Conservation (phyloP, 2,113 vertebrate genomes). For the Lampris incognitus region DNA sequence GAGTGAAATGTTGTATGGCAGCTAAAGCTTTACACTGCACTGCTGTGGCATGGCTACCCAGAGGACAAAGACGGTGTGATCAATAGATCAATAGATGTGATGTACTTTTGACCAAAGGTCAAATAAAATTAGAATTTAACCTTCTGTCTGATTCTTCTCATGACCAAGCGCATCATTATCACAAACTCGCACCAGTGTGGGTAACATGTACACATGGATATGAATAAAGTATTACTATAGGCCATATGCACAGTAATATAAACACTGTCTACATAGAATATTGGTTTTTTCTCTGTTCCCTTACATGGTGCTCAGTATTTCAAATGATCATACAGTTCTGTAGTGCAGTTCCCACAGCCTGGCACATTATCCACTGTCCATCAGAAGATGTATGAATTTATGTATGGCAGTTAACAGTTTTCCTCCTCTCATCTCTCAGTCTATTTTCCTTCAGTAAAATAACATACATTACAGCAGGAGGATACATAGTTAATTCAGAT, state of each 20-base stretch:
- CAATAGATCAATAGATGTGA: neutral
- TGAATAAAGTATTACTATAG: neutral
- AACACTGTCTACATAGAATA: too few relatives aligned
- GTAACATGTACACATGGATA: neutral
- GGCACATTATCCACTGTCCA: neutral
- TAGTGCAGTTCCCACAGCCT: neutral
- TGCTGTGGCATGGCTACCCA: neutral
- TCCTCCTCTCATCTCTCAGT: too few relatives aligned
- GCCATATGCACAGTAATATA: too few relatives aligned
- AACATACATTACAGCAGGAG: too few relatives aligned
- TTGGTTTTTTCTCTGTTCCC: too few relatives aligned
- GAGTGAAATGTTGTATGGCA: constrained; percentile 2
- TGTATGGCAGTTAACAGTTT: neutral
- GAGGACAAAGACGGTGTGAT: constrained; percentile 15
- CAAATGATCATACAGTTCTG: neutral
- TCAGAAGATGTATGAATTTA: neutral
- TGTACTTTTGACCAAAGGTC: constrained; percentile 23
- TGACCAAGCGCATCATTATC: constrained; percentile 22
- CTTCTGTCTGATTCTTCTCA: constrained; percentile 45
- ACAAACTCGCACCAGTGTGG: neutral
- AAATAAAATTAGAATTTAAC: constrained; percentile 48
- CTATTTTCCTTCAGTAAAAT: too few relatives aligned
- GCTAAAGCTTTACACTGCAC: neutral
- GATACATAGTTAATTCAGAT: too few relatives aligned
- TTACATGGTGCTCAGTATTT: neutral